Conservation (phyloP, 2,888 invertebrate genomes). For the Operophtera brumata region DNA sequence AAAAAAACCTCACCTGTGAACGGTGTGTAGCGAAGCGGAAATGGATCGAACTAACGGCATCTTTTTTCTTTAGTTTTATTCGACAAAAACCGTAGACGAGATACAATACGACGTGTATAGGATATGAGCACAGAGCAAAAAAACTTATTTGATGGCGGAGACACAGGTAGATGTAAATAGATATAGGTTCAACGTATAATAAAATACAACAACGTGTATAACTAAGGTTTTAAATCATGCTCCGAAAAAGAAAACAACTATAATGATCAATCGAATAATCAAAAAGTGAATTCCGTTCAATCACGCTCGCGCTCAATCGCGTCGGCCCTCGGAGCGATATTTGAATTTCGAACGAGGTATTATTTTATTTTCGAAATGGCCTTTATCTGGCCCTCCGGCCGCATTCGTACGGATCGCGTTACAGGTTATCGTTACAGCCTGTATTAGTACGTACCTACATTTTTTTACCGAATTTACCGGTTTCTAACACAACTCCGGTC, state of each 20-base stretch:
- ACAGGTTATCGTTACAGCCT: slow-evolving; percentile 71
- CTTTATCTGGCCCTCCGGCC: slow-evolving; percentile 71
- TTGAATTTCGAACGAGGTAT: slow-evolving; percentile 67
- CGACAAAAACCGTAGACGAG: slow-evolving; percentile 67
- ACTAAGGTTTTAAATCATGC: slow-evolving; percentile 24
- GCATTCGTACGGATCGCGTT: slow-evolving; percentile 73
- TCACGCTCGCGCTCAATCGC: slow-evolving; percentile 36
- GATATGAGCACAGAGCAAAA: slow-evolving; percentile 63
- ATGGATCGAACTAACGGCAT: slow-evolving; percentile 74
- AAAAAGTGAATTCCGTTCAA: slow-evolving; percentile 56
- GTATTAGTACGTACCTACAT: slow-evolving; percentile 56
- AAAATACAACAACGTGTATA: slow-evolving; percentile 17
- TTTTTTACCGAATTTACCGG: slow-evolving; percentile 59
- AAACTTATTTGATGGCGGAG: slow-evolving; percentile 41
- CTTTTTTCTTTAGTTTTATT: slow-evolving; percentile 61
- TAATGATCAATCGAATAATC: slow-evolving; percentile 48
- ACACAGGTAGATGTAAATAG: slow-evolving; percentile 36
- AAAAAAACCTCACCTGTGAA: slow-evolving; percentile 74
- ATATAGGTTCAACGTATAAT: slow-evolving; percentile 13
- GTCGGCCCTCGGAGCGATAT: slow-evolving; percentile 47
- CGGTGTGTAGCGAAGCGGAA: slow-evolving; percentile 74
- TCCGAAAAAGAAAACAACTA: slow-evolving; percentile 25
- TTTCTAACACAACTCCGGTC: slow-evolving; percentile 41
- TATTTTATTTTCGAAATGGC: slow-evolving; percentile 62
- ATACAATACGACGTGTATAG: slow-evolving; percentile 69